A percentile compares a stretch with the other conserved stretches of the same genome.
Conservation (phyloP, 2,113 vertebrate genomes). For the Connochaetes taurinus region DNA sequence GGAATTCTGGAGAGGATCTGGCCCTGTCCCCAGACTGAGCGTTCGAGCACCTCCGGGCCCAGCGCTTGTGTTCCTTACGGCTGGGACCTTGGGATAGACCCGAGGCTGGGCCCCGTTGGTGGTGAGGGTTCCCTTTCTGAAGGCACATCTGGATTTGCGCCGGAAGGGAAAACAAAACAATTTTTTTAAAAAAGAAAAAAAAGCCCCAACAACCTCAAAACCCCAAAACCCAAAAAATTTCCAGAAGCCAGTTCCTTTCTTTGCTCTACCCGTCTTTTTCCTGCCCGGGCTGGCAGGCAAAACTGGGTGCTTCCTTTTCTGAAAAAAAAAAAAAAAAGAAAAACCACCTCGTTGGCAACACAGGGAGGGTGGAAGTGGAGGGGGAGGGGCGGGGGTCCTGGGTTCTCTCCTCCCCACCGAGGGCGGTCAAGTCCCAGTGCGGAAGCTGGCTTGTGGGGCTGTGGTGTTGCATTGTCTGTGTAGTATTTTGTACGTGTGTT, state of each 20-base stretch:
- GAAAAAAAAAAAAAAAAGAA: neutral
- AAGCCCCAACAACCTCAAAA: neutral
- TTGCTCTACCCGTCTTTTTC: neutral
- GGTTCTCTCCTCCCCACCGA: neutral
- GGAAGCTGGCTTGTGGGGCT: neutral
- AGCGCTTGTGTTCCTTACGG: neutral
- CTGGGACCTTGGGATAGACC: neutral
- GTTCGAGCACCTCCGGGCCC: neutral
- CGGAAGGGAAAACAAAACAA: neutral
- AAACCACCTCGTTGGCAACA: neutral
- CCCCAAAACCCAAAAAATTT: constrained; percentile 28
- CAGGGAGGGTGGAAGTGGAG: neutral
- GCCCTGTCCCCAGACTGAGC: neutral
- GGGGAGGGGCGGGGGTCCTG: neutral
- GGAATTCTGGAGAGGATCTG: neutral
- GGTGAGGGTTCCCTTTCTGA: constrained; percentile 2
- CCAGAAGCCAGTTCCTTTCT: constrained; percentile 35
- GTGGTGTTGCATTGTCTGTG: constrained; percentile 5
- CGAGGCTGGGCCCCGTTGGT: neutral
- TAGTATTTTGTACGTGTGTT: constrained; percentile 12
- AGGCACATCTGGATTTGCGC: neutral
- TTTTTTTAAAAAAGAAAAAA: neutral
- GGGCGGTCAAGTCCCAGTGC: neutral
- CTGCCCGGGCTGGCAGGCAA: neutral
- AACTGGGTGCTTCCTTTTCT: constrained; percentile 36